Evolutionary conservation across 2,888 invertebrate species (phyloP).

Genomic region (Rotaria macrura): DNA sequence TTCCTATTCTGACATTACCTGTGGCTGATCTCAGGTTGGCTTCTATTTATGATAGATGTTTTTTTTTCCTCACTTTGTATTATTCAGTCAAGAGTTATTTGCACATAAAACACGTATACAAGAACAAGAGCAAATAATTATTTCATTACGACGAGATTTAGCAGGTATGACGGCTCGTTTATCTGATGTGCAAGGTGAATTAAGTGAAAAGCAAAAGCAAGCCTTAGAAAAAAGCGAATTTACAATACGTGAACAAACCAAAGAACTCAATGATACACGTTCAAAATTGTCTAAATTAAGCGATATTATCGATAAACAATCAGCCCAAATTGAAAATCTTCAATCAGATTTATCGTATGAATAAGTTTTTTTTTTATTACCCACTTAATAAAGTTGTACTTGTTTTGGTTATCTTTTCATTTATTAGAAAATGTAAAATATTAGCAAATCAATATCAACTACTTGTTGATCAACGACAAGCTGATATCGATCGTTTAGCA

Average conservation of each 20-base stretch:
- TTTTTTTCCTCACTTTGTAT: background rate
- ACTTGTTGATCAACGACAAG: constrained; percentile 9
- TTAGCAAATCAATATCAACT: constrained; percentile 15
- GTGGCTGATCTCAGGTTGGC: background rate
- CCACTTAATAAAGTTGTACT: background rate
- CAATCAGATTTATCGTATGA: constrained; percentile 22
- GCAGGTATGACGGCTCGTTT: constrained; percentile 46
- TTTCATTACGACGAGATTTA: constrained; percentile 45
- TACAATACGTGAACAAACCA: constrained; percentile 39
- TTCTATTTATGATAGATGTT: constrained; percentile 13
- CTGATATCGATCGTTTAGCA: constrained; percentile 8
- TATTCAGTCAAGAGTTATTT: constrained; percentile 42
- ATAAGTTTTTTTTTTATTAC: background rate
- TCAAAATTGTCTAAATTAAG: constrained; percentile 48
- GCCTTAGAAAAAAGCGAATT: constrained; percentile 44
- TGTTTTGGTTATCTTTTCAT: background rate
- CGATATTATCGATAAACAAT: constrained; percentile 42
- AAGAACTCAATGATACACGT: constrained; percentile 43
- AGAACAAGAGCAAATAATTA: constrained; percentile 45
- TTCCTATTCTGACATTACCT: background rate
- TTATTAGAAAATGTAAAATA: background rate
- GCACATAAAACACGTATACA: constrained; percentile 43
- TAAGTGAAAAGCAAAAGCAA: constrained; percentile 48
- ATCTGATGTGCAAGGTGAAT: constrained; percentile 47
- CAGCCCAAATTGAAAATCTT: constrained; percentile 29